Evolutionary conservation across 2,113 vertebrate species (phyloP).

Genomic region (Callipepla squamata): DNA sequence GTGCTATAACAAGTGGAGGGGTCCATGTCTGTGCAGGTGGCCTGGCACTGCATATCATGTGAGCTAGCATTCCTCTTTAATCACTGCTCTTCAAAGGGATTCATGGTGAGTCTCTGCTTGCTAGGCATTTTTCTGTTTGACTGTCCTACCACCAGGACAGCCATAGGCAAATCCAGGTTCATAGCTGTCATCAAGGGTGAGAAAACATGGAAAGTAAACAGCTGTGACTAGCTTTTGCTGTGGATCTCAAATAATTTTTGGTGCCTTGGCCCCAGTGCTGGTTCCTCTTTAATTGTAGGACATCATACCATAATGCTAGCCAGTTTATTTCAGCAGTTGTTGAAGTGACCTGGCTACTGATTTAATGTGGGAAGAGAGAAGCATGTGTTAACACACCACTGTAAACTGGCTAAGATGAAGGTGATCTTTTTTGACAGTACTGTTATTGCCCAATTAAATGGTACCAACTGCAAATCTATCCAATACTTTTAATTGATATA

Average conservation of each 20-base stretch:
- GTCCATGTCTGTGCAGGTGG: neutral
- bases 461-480: neutral
- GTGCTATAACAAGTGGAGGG: neutral
- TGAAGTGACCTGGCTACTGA: neutral
- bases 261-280: neutral
- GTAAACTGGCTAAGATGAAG: neutral
- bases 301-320: neutral
- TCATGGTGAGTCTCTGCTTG: neutral
- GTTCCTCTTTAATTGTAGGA: neutral
- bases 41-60: neutral
- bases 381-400: neutral
- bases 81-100: neutral
- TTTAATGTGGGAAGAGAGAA: neutral
- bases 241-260: neutral
- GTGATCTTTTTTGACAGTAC: neutral
- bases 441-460: neutral
- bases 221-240: neutral
- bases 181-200: neutral
- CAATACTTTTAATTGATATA: neutral
- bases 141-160: neutral
- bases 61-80: neutral
- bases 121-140: neutral
- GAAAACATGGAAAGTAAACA: neutral
- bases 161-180: neutral
- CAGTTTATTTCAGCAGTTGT: neutral